phyloP scores from a whole-genome alignment of 2,797 vertebrate species.

The Sebastes taczanowskii region DNA sequence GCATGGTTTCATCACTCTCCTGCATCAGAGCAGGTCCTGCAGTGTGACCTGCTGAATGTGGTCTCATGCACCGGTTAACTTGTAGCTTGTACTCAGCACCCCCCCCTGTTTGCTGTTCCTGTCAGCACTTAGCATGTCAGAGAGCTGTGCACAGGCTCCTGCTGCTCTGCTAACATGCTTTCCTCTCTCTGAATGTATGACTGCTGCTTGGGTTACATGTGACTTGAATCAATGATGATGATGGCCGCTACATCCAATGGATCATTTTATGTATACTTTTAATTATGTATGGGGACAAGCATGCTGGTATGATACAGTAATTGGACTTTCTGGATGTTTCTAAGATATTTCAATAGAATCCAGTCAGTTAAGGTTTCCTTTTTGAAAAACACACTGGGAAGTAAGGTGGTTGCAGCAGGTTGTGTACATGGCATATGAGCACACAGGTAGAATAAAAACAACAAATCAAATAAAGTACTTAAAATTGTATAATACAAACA shows the following conservation, averaged over 20 bases:
- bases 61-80: background rate
- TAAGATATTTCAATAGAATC: background rate
- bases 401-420: background rate
- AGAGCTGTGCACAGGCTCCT: background rate
- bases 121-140: slow-evolving; percentile 12
- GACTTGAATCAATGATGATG: background rate
- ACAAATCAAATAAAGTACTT: background rate
- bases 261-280: background rate
- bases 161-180: slow-evolving; percentile 4
- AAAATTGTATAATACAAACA: background rate
- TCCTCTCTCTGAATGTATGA: background rate
- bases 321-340: background rate
- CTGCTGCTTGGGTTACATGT: background rate
- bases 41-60: background rate
- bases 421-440: background rate
- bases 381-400: background rate
- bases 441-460: background rate
- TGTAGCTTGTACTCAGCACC: slow-evolving; percentile 1
- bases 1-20: background rate
- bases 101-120: slow-evolving; percentile 14
- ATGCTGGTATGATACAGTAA: background rate
- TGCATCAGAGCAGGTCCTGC: too few species aligned
- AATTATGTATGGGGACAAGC: background rate
- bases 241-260: background rate
- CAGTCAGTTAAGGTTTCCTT: background rate